Conservation (phyloP, 2,797 vertebrate genomes). For the Huso huso region DNA sequence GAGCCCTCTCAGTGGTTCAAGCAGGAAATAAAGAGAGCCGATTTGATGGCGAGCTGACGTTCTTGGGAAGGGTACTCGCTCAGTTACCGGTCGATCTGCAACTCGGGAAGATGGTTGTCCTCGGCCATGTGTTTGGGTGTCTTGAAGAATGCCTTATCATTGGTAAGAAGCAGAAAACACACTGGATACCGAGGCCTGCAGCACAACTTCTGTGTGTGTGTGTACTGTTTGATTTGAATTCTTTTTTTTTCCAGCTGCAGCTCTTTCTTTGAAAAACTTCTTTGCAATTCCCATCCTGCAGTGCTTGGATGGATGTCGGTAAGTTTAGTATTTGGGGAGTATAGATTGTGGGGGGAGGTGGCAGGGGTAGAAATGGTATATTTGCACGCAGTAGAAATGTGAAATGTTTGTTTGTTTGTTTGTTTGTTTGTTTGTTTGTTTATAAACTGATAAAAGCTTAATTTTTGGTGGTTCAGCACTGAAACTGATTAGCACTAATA, state of each 20-base stretch:
- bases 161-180: constrained; percentile 48
- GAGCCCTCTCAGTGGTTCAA: constrained; percentile 62
- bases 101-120: constrained; percentile 82
- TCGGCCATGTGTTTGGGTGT: constrained; percentile 84
- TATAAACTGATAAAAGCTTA: no score
- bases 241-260: constrained; percentile 59
- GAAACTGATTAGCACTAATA: not conserved
- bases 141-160: constrained; percentile 89
- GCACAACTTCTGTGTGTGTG: constrained; percentile 3
- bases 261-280: constrained; percentile 79
- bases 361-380: not conserved
- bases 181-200: not conserved
- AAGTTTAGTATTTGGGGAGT: constrained; percentile 19
- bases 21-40: constrained; percentile 43
- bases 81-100: constrained; percentile 73
- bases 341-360: not conserved
- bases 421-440: no score
- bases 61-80: constrained; percentile 74
- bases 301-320: constrained; percentile 78
- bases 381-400: no score
- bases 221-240: not conserved
- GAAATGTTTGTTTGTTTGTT: no score
- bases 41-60: constrained; percentile 80
- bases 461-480: no score
- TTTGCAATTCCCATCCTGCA: constrained; percentile 74